Evolutionary conservation across 2,113 vertebrate genomes (phyloP), one percentile per base, ranked within the genome.

Genomic region (Gasterosteus aculeatus): DNA sequence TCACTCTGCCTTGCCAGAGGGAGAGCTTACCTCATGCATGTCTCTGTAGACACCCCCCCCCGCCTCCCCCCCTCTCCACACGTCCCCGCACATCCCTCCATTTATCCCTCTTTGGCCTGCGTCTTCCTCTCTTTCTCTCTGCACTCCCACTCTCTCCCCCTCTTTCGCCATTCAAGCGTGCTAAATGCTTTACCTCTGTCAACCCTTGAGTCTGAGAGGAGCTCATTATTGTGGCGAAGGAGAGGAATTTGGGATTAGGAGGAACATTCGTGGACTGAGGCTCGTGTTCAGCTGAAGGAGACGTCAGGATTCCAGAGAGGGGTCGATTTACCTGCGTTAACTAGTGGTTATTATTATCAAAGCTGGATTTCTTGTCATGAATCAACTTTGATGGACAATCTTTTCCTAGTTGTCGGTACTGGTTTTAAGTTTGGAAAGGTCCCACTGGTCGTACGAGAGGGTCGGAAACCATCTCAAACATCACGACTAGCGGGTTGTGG

Each of bases 171-270:
- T 85, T 87, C 70, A 73, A 72, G 82, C 81, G 46, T 87, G 84
- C 79, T 85, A 87, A 91, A 86, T 70, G 83, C 85, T 92, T 87
- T 91, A 85, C 90, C 87, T 88, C 77, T 78, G 84, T 89, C 89
- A 84, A 85, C 83, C 85, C 85, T 86, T 16, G 46, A 81, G 85
- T 82, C 86, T 88, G 75, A 91, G 88, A 88, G 76, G 80, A 87
- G 83, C 88, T 91, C 86, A 85, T 91, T 93, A 88, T 85, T 87
- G 85, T 80, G 70, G 75, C 71, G 78, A 80, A 82, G 81, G 72
- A 79, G 85, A 84, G 83, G 75, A 87, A 84, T 90, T 86, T 68
- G 46, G 65, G 88, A 93, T 92, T 89, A 90, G 86, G 78, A 77
- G 79, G 70, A 71, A 69, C 85, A 57, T 88, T 88, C 19, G 58